A percentile compares a stretch with the other conserved stretches of the same genome.
These are phyloP conservation scores for Myoxocephalus aenaeus DNA, from an alignment of 2,797 vertebrate genomes.

Conservation along the genomic window DNA sequence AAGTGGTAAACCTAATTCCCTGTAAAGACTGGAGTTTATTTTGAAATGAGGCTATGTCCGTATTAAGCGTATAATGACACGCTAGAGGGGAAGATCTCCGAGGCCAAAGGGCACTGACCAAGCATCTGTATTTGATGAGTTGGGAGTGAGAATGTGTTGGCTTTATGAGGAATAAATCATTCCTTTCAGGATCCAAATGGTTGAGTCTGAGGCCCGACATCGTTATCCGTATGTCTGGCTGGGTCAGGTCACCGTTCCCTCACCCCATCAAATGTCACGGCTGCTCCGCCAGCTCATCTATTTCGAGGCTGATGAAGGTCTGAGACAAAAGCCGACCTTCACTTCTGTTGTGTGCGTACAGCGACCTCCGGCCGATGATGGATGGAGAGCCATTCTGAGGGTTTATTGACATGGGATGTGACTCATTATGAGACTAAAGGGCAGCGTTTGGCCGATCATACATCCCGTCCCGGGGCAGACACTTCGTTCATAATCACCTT, in stretches of 20 bases:
- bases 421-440: constrained; percentile 68
- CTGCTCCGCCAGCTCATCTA: constrained; percentile 35
- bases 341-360: constrained; percentile 25
- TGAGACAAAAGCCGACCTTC: constrained; percentile 54
- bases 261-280: constrained; percentile 48
- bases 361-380: constrained; percentile 70
- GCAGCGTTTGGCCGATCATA: constrained; percentile 60
- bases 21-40: no score
- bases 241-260: constrained; percentile 30
- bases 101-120: no score
- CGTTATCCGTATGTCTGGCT: constrained; percentile 23
- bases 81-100: no score
- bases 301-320: constrained; percentile 41
- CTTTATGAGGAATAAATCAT: constrained; percentile 7
- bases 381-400: constrained; percentile 66
- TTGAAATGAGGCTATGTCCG: no score
- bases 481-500: constrained; percentile 58
- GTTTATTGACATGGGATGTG: constrained; percentile 69
- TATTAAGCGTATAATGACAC: no score
- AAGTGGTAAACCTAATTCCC: no score
- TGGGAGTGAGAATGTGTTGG: neutral
- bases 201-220: constrained; percentile 20
- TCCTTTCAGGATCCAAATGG: constrained; percentile 8
- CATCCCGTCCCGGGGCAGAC: constrained; percentile 42
- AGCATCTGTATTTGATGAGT: no score